A percentile compares a stretch with the other conserved stretches of the same genome.
Evolutionary conservation across 2,113 vertebrate species (phyloP).

Genomic region (Seriola aureovittata): DNA sequence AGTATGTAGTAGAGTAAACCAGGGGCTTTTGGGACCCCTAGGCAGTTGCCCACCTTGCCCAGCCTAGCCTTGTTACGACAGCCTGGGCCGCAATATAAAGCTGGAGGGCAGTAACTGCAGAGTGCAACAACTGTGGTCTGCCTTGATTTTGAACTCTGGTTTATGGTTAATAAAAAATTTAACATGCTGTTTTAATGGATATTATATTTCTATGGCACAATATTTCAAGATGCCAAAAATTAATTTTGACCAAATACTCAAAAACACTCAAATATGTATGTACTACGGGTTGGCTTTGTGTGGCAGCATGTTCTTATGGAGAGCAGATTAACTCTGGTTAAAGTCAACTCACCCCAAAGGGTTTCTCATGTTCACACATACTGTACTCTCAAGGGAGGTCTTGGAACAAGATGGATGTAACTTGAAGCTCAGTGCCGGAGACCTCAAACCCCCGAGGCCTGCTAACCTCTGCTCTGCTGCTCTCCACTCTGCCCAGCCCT

Average conservation of each 20-base stretch:
- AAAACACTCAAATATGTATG: no score
- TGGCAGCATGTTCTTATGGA: constrained; percentile 8
- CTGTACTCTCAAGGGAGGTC: constrained; percentile 64
- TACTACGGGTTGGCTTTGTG: neutral
- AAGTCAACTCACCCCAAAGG: constrained; percentile 48
- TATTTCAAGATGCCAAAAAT: neutral
- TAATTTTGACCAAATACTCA: neutral
- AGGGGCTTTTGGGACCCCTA: no score
- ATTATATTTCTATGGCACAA: neutral
- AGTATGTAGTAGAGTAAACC: neutral
- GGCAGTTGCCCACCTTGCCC: neutral
- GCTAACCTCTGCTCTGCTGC: constrained; percentile 70
- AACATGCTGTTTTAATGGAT: neutral
- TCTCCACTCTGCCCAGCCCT: constrained; percentile 44
- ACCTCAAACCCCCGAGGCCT: constrained; percentile 46
- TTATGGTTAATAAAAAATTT: neutral
- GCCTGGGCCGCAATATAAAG: neutral
- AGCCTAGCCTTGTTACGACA: neutral
- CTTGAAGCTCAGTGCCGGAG: constrained; percentile 48
- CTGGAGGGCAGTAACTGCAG: neutral
- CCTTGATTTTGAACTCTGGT: neutral
- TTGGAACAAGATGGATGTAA: constrained; percentile 66
- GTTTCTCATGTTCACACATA: constrained; percentile 71
- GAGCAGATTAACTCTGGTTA: constrained; percentile 47
- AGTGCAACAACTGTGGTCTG: neutral